Conservation (phyloP, 92 coral and sea anemone species). For the Bergia puertoricense region DNA sequence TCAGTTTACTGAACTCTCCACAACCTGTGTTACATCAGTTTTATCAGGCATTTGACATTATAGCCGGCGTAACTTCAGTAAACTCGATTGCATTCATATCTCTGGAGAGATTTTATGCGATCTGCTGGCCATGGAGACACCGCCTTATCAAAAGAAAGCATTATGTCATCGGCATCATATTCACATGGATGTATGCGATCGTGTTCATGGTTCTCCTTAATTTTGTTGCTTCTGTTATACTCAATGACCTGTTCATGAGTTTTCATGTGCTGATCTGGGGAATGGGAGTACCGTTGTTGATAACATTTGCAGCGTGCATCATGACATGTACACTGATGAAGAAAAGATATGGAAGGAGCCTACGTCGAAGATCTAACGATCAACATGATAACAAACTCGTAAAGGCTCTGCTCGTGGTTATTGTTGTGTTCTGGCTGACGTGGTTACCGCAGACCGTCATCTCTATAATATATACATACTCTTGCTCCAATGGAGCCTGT, state of each 20-base stretch:
- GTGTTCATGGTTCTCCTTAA: not conserved
- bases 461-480: not conserved
- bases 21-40: not conserved
- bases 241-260: not conserved
- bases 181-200: not conserved
- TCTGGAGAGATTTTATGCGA: not conserved
- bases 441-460: not conserved
- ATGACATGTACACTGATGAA: not conserved
- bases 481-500: not conserved
- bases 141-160: not conserved
- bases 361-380: not conserved
- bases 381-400: not conserved
- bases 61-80: not conserved
- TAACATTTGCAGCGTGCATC: not conserved
- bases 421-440: not conserved
- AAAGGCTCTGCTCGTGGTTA: not conserved
- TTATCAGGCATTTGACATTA: not conserved
- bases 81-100: not conserved
- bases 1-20: no score
- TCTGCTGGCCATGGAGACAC: not conserved
- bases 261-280: not conserved
- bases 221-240: no score
- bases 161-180: not conserved
- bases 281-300: not conserved
- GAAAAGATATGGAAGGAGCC: not conserved